Base-by-base conservation (phyloP, 2,113 vertebrate species). In the Tetrax tetrax region DNA sequence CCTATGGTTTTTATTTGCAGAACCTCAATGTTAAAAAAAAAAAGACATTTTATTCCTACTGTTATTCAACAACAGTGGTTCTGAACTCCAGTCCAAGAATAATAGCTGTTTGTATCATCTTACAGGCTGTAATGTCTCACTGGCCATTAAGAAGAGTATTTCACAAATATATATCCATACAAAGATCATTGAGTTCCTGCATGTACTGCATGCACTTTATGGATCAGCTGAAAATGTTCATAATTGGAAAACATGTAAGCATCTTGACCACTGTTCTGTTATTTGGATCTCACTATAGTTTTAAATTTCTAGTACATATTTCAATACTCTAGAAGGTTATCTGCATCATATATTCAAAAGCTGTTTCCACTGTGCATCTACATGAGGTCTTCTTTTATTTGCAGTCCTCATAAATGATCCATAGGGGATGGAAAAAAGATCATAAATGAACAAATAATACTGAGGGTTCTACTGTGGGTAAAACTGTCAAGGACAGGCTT, bases 321-420 rank as follows among this genome's bases (percentile, higher is more conserved):
- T 83, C 68, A 64, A 50, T 86, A 89, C 27, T 78, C 45, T 54
- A 41, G 64, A 79, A 96, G 11, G 64, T 76, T 91, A 47, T 70
- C 35, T 65, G 19, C 64, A 94, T 94, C 90, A 96, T 92, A 95
- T 93, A 97, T 93, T 95, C 86, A 96, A 60, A 77, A 85, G 23
- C n/a, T 91, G 23, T 10, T 78, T 86, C 68, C 19, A 61, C 29
- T 71, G 31, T 64, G 35, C 21, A 64, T 75, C 82, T 89, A 63
- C 0, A 0, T 28, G 27, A 83, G 43, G 56, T 85, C 35, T 59
- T 89, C 38, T 92, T 82, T 81, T 81, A 84, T 80, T 91, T 92
- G 77, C 63, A 48, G 56, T 86, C 37, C 45, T 92, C 45, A 83
- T 93, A 84, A 97, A 82, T 85, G 74, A 92, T 84, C 77, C 48